Conservation (phyloP, 2,888 invertebrate species). For the Ectropis crepuscularia region DNA sequence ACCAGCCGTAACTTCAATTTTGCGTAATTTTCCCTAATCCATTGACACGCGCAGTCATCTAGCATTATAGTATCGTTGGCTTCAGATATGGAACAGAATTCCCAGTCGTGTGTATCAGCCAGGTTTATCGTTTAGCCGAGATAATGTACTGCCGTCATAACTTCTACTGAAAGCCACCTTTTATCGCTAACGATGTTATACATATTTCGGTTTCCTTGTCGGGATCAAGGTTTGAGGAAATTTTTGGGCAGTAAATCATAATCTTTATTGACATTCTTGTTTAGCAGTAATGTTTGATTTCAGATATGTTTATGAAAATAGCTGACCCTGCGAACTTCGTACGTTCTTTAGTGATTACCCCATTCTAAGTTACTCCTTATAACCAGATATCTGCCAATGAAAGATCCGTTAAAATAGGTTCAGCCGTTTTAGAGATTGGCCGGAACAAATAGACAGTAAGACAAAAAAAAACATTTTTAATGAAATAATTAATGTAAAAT, state of each 20-base stretch:
- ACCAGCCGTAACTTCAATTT: no score
- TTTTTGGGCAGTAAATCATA: slow-evolving; percentile 7
- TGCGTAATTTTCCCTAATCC: slow-evolving; percentile 10
- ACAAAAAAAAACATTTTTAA: no score
- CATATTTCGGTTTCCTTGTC: slow-evolving; percentile 10
- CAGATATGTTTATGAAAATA: neutral
- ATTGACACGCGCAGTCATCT: slow-evolving; percentile 15
- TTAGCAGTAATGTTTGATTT: slow-evolving; percentile 4
- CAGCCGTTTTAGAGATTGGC: no score
- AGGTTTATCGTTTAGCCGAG: slow-evolving; percentile 26
- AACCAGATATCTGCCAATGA: no score
- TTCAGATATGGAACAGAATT: slow-evolving; percentile 22
- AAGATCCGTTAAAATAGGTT: no score
- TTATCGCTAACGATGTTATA: slow-evolving; percentile 14
- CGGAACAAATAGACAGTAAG: no score
- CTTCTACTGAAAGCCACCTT: slow-evolving; percentile 17
- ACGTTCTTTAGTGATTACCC: no score
- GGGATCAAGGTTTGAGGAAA: slow-evolving; percentile 34
- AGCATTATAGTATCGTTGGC: slow-evolving; percentile 17
- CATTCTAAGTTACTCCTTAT: no score
- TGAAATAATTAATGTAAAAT: no score
- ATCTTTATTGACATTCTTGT: neutral
- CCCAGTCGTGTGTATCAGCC: slow-evolving; percentile 25
- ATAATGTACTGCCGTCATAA: slow-evolving; percentile 20
- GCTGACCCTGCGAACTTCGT: neutral